phyloP scores from a whole-genome alignment of 2,797 vertebrate genomes.

The Melanotaenia parkinsoni region DNA sequence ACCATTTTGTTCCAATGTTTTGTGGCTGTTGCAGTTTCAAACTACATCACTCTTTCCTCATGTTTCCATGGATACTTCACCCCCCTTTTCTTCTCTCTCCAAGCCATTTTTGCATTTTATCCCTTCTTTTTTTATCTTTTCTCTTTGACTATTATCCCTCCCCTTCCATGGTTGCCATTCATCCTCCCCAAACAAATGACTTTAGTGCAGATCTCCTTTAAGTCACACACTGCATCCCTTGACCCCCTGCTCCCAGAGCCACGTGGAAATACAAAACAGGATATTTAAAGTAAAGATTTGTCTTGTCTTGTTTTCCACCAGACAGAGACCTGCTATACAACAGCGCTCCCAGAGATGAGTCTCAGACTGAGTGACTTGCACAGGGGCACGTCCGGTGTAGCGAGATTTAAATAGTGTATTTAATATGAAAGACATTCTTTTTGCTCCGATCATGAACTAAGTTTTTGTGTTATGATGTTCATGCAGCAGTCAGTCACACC shows the following conservation, averaged over 20 bases:
- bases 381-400: constrained; percentile 27
- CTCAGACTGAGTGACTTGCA: constrained; percentile 6
- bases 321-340: constrained; percentile 32
- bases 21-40: constrained; percentile 41
- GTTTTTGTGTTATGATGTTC: neutral
- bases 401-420: neutral
- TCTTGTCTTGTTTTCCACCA: constrained; percentile 15
- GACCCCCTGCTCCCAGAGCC: neutral
- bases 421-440: neutral
- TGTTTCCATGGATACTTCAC: constrained; percentile 68
- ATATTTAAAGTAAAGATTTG: constrained; percentile 6
- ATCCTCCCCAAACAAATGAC: neutral
- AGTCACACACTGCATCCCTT: constrained; percentile 2
- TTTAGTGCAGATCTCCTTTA: constrained; percentile 14
- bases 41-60: constrained; percentile 54
- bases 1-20: constrained; percentile 48
- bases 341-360: constrained; percentile 35
- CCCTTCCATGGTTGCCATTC: constrained; percentile 1
- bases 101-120: constrained; percentile 22
- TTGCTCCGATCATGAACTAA: neutral
- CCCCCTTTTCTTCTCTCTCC: constrained; percentile 9
- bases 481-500: neutral
- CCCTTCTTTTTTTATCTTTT: constrained; percentile 41
- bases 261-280: neutral
- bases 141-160: constrained; percentile 13